Evolutionary conservation across 2,113 vertebrate genomes (phyloP).

Genomic region (Eudyptes chrysolophus): DNA sequence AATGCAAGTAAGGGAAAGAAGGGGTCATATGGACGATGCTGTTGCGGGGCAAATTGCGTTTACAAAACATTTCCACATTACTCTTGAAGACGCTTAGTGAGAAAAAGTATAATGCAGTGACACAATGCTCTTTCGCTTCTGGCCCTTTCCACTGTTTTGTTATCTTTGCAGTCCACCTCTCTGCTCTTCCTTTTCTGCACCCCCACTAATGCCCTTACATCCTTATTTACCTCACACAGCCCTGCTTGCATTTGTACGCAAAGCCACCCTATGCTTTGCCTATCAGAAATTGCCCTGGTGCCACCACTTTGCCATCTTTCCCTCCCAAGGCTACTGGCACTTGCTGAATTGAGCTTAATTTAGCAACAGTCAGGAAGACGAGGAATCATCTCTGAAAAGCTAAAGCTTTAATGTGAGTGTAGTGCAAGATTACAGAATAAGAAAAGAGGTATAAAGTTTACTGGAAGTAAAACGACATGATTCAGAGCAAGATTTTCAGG

Average conservation of each 20-base stretch:
- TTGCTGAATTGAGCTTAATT: neutral
- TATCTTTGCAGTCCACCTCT: neutral
- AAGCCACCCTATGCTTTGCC: neutral
- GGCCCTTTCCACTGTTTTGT: neutral
- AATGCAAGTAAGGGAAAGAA: neutral
- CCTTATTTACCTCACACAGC: neutral
- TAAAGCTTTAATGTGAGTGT: neutral
- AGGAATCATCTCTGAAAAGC: neutral
- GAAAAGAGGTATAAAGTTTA: neutral
- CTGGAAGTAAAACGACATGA: neutral
- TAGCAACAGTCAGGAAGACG: neutral
- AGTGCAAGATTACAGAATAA: neutral
- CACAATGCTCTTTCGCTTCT: neutral
- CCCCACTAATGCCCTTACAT: neutral
- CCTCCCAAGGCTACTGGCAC: neutral
- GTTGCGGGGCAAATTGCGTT: neutral
- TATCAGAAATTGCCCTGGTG: neutral
- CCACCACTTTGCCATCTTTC: neutral
- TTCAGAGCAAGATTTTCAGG: neutral
- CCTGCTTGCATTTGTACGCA: neutral
- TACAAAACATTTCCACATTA: neutral
- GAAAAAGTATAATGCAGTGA: neutral
- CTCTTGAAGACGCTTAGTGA: neutral
- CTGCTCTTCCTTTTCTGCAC: neutral
- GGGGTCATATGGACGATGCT: neutral